Evolutionary conservation across 1,140 invertebrate species (phyloP), one percentile per base, ranked within the genome.

Genomic region (Apis dorsata): DNA sequence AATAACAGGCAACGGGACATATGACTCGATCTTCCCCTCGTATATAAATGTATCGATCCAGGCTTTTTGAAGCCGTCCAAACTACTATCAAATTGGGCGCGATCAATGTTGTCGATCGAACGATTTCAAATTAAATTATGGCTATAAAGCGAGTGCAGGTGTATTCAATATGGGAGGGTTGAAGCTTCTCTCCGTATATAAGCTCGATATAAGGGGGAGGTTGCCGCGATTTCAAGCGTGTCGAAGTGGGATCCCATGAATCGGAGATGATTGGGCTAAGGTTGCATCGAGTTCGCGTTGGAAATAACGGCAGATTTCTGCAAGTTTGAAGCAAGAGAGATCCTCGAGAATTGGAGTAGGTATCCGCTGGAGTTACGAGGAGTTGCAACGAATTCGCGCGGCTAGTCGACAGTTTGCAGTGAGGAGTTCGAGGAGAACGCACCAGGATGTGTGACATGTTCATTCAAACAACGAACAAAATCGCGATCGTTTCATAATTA

Each of bases 221-320:
- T 68, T 44, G 34, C 66, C 34, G 34, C 44, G 66, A 71, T 53
- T 71, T 24, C 21, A 55, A 71, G n/a, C 69, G n/a, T 24, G 69
- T 55, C 57, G 13, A 4, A 28, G n/a, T 10, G 51, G 15, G 70
- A 28, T 55, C 15, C 51, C 17, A 55, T 55, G 70, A 71, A 28
- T 71, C n/a, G 70, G 51, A 19, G 44, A 34, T 69, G 51, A 71
- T 28, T 57, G 51, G 69, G 34, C 1, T 17, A 34, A 28, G 65
- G 60, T 62, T 24, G 12, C 7, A 19, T 34, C 44, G 66, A 49
- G 66, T 21, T 49, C 11, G 10, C 17, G 34, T 34, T n/a, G 21
- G 9, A 63, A 68, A 68, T 49, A 68, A 68, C 44, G 28, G 44
- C 44, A 68, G 44, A 68, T 68, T 68, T 49, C 19, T 19, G 53